Evolutionary conservation across 2,888 invertebrate genomes (phyloP), one percentile per base, ranked within the genome.

Genomic region (Drosophila austrosaltans): DNA sequence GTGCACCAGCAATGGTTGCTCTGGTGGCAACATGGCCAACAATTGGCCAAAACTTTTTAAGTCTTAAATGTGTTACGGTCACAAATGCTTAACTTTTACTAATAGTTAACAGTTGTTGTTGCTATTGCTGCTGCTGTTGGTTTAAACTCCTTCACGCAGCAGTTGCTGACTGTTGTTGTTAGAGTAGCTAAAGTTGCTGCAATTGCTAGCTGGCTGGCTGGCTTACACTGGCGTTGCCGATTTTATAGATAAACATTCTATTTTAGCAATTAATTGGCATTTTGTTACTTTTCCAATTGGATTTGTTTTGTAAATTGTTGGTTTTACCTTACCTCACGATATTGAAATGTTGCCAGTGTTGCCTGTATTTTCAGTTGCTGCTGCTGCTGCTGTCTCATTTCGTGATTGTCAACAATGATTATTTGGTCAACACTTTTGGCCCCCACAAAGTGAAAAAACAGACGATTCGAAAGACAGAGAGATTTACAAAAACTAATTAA

Each of bases 201-300:
- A 67, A 69, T 53, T 78, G 76, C 39, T 36, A 10, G 2, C 30
- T 36, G 36, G 10, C 30, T 36, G 36, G 10, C 10, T 36, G 36
- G 36, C 36, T 36, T 36, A 36, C 36, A 36, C 36, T 30, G 59
- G 62, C 72, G 48, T 65, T 65, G 72, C 60, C 84, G 90, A 90
- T 90, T 90, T 87, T 74, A 75, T 83, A 90, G 91, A 90, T 90
- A 89, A 73, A 87, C 88, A 89, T 87, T 90, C 90, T 87, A 90
- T 90, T 90, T 39, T 90, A 91, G 89, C 89, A 90, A 91, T 90
- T 90, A 90, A 91, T 91, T 90, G 89, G 88, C 87, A 77, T 86
- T 85, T 83, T 89, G 87, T 85, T 83, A 84, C 84, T 88, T 87
- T 88, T 87, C 85, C 85, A 87, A 72, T 77, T 77, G 85, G 87